Conservation (phyloP, 2,888 invertebrate species). For the Eupithecia tripunctaria region DNA sequence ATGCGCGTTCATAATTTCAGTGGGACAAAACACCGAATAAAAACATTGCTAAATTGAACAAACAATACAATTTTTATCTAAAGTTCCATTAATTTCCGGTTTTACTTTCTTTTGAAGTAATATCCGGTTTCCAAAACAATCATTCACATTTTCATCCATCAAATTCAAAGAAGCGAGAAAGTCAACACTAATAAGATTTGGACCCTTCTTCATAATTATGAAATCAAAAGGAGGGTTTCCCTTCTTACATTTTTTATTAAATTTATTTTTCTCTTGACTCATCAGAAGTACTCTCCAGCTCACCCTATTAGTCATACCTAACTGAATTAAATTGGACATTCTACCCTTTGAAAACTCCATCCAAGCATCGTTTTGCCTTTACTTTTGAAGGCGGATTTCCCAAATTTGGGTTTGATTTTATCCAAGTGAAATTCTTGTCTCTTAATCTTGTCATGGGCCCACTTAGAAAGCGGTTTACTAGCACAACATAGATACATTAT, state of each 20-base stretch:
- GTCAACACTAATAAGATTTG: slow-evolving; percentile 31
- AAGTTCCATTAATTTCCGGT: neutral
- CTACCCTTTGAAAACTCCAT: slow-evolving; percentile 48
- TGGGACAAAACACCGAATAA: neutral
- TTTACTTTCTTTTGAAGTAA: slow-evolving; percentile 5
- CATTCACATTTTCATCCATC: slow-evolving; percentile 25
- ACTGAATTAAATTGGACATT: slow-evolving; percentile 55
- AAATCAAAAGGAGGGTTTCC: slow-evolving; percentile 33
- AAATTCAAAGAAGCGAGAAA: slow-evolving; percentile 23
- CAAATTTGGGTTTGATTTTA: slow-evolving; percentile 9
- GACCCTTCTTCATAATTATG: slow-evolving; percentile 28
- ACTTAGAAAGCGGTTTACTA: neutral
- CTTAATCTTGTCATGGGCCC: neutral
- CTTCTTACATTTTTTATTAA: slow-evolving; percentile 37
- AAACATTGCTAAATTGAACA: neutral
- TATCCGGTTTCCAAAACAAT: slow-evolving; percentile 12
- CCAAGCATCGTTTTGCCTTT: slow-evolving; percentile 22
- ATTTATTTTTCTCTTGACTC: slow-evolving; percentile 43
- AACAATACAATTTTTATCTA: neutral
- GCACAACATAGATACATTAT: neutral
- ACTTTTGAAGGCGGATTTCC: neutral
- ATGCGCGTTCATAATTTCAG: neutral
- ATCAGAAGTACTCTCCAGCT: slow-evolving; percentile 41
- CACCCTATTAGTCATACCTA: slow-evolving; percentile 49
- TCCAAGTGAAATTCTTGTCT: neutral